phyloP scores from a whole-genome alignment of 2,113 vertebrate genomes.

The Lagopus leucura region DNA sequence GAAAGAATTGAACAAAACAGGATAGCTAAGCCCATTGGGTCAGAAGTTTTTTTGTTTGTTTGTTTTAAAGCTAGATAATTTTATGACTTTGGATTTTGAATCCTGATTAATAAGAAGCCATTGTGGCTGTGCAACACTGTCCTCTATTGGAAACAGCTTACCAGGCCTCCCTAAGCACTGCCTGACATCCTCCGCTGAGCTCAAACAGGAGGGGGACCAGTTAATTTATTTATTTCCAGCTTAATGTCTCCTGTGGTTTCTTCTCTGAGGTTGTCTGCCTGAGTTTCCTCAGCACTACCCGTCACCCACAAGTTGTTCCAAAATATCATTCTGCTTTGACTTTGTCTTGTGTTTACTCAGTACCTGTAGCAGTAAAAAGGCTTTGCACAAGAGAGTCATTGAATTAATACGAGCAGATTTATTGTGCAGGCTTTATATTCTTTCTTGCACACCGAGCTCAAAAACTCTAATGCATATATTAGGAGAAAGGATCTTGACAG shows the following conservation, averaged over 20 bases:
- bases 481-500: slow-evolving; percentile 11
- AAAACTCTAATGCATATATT: background rate
- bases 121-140: slow-evolving; percentile 53
- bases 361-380: slow-evolving; percentile 17
- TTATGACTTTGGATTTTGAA: background rate
- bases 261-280: background rate
- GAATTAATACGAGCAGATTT: slow-evolving; percentile 58
- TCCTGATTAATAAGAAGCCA: background rate
- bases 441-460: slow-evolving; percentile 28
- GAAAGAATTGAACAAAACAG: background rate
- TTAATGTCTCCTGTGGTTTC: background rate
- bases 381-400: slow-evolving; percentile 46
- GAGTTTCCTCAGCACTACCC: background rate
- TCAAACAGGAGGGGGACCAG: background rate
- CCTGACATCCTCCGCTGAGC: background rate
- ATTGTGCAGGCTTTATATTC: slow-evolving; percentile 21
- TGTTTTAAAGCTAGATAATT: background rate
- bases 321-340: background rate
- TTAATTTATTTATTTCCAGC: background rate
- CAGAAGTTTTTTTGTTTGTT: background rate
- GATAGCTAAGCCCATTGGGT: background rate
- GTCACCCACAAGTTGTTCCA: background rate
- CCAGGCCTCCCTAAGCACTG: background rate
- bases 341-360: slow-evolving; percentile 1
- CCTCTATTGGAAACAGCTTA: slow-evolving; percentile 54